These are phyloP conservation scores for Mus minutoides DNA, from an alignment of 2,797 vertebrate genomes.

Conservation along the genomic window DNA sequence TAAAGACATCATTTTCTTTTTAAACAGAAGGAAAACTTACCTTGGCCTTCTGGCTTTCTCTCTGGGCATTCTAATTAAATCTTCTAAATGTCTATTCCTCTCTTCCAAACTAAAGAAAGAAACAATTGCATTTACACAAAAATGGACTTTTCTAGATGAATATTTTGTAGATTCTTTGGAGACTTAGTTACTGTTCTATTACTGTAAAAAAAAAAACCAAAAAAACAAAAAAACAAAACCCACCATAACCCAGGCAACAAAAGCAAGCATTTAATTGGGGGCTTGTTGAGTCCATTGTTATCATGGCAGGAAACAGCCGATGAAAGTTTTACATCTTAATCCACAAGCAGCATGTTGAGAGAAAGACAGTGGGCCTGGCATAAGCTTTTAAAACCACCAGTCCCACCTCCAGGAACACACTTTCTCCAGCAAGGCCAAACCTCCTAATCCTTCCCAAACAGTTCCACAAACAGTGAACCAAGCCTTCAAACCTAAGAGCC, in stretches of 20 bases:
- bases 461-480: background rate
- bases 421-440: background rate
- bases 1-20: constrained; percentile 31
- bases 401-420: background rate
- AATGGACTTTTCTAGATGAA: constrained; percentile 7
- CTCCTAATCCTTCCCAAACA: background rate
- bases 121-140: constrained; percentile 40
- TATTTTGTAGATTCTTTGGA: constrained; percentile 11
- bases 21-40: constrained; percentile 60
- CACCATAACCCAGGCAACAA: background rate
- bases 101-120: constrained; percentile 79
- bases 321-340: background rate
- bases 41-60: constrained; percentile 64
- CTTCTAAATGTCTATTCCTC: constrained; percentile 80
- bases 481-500: background rate
- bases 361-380: background rate
- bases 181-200: background rate
- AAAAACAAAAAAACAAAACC: too few species aligned
- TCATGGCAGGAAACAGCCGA: background rate
- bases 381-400: background rate
- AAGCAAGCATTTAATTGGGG: background rate
- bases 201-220: background rate
- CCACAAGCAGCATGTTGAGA: background rate
- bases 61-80: constrained; percentile 74
- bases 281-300: too few species aligned